These are phyloP conservation scores for Lasioglossum morio DNA, from an alignment of 2,888 invertebrate genomes.

Conservation along the genomic window DNA sequence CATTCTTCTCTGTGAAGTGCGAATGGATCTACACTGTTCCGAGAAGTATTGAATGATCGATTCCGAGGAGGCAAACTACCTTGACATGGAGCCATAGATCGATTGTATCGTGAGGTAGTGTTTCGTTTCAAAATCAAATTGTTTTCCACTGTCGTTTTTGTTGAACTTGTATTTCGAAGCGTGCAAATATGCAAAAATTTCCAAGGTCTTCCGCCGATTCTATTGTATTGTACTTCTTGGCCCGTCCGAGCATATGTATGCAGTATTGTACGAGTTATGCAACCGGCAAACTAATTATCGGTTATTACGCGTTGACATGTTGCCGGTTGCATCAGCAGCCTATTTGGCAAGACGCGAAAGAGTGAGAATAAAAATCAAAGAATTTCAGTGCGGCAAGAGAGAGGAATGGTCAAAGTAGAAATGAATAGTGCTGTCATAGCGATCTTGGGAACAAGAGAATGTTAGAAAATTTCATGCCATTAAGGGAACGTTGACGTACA, in stretches of 20 bases:
- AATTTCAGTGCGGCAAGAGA: conserved; percentile 51
- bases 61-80: background rate
- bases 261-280: conserved; percentile 61
- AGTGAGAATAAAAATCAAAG: conserved; percentile 48
- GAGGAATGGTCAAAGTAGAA: conserved; percentile 9
- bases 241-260: conserved; percentile 36
- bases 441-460: background rate
- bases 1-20: background rate
- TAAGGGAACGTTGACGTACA: background rate
- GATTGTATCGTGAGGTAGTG: background rate
- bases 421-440: background rate
- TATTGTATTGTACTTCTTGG: conserved; percentile 27
- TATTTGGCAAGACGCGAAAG: conserved; percentile 50
- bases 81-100: background rate
- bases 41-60: conserved; percentile 6
- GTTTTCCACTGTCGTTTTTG: background rate
- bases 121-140: background rate
- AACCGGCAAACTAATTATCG: conserved; percentile 76
- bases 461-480: background rate
- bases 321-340: conserved; percentile 69
- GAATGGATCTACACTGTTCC: background rate
- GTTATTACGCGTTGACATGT: conserved; percentile 74
- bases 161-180: background rate
- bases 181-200: background rate
- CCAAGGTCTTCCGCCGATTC: background rate